Percentiles rank a stretch among this genome's conserved stretches.
These are phyloP conservation scores for Axea sp. DNA, from an alignment of 2,888 invertebrate species.

Conservation along the genomic window DNA sequence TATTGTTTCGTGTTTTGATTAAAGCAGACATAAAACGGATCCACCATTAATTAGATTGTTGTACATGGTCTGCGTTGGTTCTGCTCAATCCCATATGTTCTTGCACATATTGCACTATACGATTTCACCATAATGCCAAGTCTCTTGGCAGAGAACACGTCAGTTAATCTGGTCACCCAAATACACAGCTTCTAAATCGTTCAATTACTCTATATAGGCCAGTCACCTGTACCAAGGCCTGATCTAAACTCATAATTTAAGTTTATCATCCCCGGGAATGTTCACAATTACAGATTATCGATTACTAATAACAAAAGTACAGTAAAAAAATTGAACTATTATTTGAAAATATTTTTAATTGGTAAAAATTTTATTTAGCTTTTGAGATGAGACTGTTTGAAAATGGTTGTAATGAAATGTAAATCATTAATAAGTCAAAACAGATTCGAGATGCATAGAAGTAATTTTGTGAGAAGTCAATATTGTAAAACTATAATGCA, in stretches of 20 bases:
- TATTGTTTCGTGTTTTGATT: conserved; percentile 2
- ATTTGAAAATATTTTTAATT: background rate
- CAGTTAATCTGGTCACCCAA: conserved; percentile 41
- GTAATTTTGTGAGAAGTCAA: conserved; percentile 1
- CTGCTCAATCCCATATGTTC: conserved; percentile 24
- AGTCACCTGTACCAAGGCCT: conserved; percentile 13
- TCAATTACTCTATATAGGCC: conserved; percentile 34
- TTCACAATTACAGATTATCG: too few relatives aligned
- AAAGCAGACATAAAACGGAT: conserved; percentile 1
- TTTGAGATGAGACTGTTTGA: too few relatives aligned
- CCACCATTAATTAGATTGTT: conserved; percentile 34
- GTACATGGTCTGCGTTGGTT: conserved; percentile 19
- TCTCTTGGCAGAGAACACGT: conserved; percentile 34
- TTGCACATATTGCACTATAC: conserved; percentile 18
- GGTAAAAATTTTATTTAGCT: background rate
- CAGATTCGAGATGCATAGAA: background rate
- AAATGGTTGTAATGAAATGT: background rate
- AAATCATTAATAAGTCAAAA: background rate
- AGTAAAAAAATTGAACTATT: too few relatives aligned
- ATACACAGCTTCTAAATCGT: conserved; percentile 29
- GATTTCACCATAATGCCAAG: conserved; percentile 31
- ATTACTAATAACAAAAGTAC: too few relatives aligned
- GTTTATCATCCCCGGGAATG: too few relatives aligned
- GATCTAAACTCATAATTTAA: background rate
- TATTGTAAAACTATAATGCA: conserved; percentile 9